Percentiles rank a stretch among this genome's conserved stretches.
Conservation (phyloP, 1,140 invertebrate genomes). For the Rhagoletis zephyria region DNA sequence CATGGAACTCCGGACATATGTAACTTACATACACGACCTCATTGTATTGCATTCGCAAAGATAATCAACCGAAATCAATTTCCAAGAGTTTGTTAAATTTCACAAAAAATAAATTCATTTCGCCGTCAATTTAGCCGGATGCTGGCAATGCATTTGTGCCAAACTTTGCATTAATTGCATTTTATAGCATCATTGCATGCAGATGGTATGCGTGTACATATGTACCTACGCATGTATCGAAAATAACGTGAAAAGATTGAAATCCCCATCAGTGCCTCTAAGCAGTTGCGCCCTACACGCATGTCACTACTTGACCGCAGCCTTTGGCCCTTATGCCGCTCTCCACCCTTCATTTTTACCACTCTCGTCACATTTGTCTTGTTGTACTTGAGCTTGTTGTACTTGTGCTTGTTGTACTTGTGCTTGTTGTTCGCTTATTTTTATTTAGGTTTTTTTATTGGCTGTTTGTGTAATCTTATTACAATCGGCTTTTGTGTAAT, state of each 20-base stretch:
- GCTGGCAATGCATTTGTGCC: background rate
- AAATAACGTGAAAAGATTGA: background rate
- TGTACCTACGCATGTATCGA: background rate
- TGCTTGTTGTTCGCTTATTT: background rate
- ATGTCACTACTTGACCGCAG: background rate
- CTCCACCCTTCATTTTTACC: background rate
- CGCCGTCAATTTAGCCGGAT: background rate
- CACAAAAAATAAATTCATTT: background rate
- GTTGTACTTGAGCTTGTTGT: background rate
- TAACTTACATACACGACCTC: no score
- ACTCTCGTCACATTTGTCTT: background rate
- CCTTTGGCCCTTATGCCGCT: background rate
- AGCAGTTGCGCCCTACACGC: background rate
- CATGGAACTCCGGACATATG: no score
- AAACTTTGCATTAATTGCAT: background rate
- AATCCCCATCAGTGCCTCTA: no score
- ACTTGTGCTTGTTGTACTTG: background rate
- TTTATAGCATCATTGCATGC: background rate
- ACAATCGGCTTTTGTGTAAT: constrained; percentile 51
- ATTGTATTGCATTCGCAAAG: no score
- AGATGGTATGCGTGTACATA: no score
- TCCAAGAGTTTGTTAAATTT: no score
- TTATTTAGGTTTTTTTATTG: background rate
- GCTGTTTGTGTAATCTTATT: constrained; percentile 51
- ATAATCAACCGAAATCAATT: no score